Percentiles rank a stretch among this genome's conserved stretches.
Evolutionary conservation across 2,113 vertebrate genomes (phyloP).

Genomic region (Hippolais icterina): DNA sequence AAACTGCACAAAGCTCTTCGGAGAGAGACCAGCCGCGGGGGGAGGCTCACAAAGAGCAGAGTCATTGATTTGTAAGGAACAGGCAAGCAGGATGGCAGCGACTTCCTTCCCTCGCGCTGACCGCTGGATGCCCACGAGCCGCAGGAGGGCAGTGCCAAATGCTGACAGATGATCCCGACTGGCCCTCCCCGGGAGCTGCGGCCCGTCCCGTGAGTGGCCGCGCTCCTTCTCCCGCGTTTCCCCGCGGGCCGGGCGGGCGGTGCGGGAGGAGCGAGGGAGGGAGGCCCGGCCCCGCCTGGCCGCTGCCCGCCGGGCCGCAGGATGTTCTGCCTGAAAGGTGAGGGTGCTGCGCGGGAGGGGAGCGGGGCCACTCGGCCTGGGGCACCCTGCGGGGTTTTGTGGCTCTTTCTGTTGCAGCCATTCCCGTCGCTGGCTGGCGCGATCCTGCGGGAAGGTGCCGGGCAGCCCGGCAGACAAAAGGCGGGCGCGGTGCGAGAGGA

Average conservation of each 20-base stretch:
- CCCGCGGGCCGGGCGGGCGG: not conserved
- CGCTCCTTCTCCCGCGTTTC: not conserved
- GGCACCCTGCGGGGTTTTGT: not conserved
- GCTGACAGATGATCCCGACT: conserved; percentile 34
- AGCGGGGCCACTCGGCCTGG: not conserved
- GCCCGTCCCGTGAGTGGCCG: not conserved
- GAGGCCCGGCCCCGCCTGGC: not conserved
- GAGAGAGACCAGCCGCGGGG: not conserved
- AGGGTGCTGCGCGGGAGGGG: not conserved
- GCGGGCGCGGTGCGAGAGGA: not conserved
- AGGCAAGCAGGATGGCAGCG: conserved; percentile 7
- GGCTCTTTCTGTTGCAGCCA: conserved; percentile 11
- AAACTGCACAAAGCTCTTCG: not conserved
- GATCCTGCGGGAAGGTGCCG: not conserved
- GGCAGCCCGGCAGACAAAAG: conserved; percentile 12
- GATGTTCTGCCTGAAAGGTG: conserved; percentile 86
- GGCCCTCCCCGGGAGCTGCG: not conserved
- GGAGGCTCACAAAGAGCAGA: not conserved
- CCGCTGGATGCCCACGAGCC: not conserved
- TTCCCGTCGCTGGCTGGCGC: not conserved
- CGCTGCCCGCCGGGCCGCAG: conserved; percentile 23
- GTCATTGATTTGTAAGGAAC: not conserved
- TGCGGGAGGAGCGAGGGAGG: not conserved
- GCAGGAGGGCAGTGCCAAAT: conserved; percentile 5
- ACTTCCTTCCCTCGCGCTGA: conserved; percentile 18